Percentiles rank a stretch among this genome's conserved stretches.
Evolutionary conservation across 2,797 vertebrate species (phyloP).

Genomic region (Rhynchotus rufescens): DNA sequence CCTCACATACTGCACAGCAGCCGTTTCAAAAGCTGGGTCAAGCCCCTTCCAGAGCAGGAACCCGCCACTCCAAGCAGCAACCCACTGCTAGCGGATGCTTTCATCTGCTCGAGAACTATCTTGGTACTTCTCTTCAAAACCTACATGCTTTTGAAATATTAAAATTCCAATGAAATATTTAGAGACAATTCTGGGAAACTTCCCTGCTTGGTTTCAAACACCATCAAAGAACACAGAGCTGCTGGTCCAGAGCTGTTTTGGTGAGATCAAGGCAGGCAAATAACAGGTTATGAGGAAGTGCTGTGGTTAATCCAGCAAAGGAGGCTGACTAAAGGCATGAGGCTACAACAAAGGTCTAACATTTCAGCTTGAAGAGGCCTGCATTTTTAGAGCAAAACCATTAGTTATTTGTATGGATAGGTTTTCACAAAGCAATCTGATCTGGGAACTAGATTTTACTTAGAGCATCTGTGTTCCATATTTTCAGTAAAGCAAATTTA

Average conservation of each 20-base stretch:
- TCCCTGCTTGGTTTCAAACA: neutral
- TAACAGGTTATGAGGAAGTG: neutral
- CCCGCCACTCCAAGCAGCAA: neutral
- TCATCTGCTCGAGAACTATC: neutral
- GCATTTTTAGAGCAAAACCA: constrained; percentile 34
- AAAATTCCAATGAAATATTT: neutral
- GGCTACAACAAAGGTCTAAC: neutral
- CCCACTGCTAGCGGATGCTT: neutral
- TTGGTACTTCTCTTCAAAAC: neutral
- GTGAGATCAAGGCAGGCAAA: neutral
- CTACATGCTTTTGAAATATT: neutral
- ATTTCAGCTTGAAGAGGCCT: constrained; percentile 1
- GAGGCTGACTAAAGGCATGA: neutral
- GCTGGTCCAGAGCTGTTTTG: neutral
- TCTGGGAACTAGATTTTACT: constrained; percentile 11
- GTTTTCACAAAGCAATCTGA: constrained; percentile 29
- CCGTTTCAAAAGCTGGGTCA: neutral
- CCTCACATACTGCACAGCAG: neutral
- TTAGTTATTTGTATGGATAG: constrained; percentile 13
- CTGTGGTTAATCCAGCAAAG: neutral
- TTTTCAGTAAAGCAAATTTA: constrained; percentile 35
- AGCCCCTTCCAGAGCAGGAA: neutral
- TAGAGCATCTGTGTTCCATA: constrained; percentile 45
- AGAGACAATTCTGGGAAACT: neutral
- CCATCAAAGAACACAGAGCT: neutral